Evolutionary conservation across 2,113 vertebrate species (phyloP).

Genomic region (Aegithalos caudatus): DNA sequence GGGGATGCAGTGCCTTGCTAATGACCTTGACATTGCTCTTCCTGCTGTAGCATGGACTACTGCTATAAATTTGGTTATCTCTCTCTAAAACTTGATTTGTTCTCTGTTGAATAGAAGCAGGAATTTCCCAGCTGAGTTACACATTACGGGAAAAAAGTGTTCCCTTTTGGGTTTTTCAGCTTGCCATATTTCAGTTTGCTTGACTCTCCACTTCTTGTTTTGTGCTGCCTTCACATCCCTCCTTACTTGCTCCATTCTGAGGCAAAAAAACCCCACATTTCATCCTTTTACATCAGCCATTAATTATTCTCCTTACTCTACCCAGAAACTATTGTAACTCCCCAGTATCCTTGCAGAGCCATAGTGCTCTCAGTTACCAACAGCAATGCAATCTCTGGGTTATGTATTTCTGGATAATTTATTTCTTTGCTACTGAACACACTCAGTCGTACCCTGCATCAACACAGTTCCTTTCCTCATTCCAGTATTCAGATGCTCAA

Average conservation of each 20-base stretch:
- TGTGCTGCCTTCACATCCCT: not conserved
- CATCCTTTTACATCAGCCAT: not conserved
- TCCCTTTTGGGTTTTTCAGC: conserved; percentile 60
- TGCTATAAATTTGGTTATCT: conserved; percentile 59
- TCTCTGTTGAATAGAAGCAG: conserved; percentile 37
- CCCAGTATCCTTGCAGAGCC: not conserved
- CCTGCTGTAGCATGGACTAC: not conserved
- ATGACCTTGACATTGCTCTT: conserved; percentile 32
- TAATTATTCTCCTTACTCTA: conserved; percentile 13
- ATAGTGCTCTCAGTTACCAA: not conserved
- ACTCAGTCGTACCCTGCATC: not conserved
- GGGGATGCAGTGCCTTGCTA: not conserved
- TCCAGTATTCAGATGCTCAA: not conserved
- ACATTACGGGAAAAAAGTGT: conserved; percentile 37
- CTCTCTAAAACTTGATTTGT: conserved; percentile 57
- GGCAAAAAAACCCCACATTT: not conserved
- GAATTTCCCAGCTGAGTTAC: conserved; percentile 58
- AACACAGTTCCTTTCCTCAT: not conserved
- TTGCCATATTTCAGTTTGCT: conserved; percentile 29
- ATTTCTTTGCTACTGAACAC: not conserved
- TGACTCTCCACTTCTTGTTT: conserved; percentile 17
- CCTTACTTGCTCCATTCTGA: not conserved
- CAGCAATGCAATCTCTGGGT: not conserved
- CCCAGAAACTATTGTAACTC: not conserved
- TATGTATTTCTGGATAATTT: not conserved